These are phyloP conservation scores for Trogon surrucura DNA, from an alignment of 2,113 vertebrate genomes.

Conservation along the genomic window DNA sequence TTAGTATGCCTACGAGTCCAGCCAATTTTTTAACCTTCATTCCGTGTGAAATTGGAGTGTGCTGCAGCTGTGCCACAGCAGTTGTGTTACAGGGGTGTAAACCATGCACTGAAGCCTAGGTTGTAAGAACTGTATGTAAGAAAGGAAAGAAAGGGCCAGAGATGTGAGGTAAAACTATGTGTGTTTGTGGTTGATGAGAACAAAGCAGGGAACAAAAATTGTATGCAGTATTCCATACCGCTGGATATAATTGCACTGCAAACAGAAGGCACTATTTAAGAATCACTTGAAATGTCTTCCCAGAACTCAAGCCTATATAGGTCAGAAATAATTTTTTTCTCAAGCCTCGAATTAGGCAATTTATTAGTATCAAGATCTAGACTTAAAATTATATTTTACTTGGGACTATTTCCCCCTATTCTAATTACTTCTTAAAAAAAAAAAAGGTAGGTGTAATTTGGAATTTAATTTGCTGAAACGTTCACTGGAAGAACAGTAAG, in stretches of 20 bases:
- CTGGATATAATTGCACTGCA: neutral
- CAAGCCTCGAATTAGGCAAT: neutral
- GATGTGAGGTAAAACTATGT: rapidly evolving
- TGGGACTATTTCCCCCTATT: neutral
- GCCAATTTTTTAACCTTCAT: neutral
- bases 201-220: neutral
- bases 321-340: neutral
- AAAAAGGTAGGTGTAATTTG: neutral
- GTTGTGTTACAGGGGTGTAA: neutral
- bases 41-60: neutral
- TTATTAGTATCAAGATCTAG: neutral
- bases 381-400: neutral
- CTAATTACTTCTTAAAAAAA: neutral
- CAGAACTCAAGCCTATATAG: neutral
- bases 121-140: neutral
- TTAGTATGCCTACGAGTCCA: rapidly evolving
- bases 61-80: neutral
- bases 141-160: neutral
- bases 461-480: neutral
- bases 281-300: neutral
- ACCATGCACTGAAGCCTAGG: neutral
- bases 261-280: neutral
- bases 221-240: rapidly evolving
- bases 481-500: neutral
- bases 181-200: neutral